Evolutionary conservation across 2,797 vertebrate species (phyloP).

Genomic region (Ambastaia sidthimunki): DNA sequence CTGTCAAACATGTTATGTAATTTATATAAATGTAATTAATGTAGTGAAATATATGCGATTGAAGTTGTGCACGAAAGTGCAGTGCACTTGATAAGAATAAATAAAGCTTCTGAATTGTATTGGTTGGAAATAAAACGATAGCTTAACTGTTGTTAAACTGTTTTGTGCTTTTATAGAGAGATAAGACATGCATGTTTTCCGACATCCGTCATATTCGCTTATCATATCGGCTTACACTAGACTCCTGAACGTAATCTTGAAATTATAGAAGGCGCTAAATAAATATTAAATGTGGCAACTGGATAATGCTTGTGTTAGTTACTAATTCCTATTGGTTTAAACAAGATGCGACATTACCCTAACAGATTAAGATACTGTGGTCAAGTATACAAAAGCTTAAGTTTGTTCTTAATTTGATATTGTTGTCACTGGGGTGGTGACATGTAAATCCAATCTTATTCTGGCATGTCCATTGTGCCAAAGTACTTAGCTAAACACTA

Average conservation of each 20-base stretch:
- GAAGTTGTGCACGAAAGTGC: background rate
- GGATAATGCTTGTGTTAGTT: slow-evolving; percentile 45
- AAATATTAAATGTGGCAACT: slow-evolving; percentile 41
- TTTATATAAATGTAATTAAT: background rate
- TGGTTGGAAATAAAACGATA: background rate
- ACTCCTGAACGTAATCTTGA: slow-evolving; percentile 38
- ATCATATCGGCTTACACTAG: slow-evolving; percentile 38
- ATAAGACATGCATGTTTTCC: background rate
- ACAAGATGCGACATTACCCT: background rate
- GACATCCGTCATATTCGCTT: slow-evolving; percentile 20
- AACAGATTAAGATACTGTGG: background rate
- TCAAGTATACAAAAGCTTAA: slow-evolving; percentile 13
- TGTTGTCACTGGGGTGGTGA: slow-evolving; percentile 1
- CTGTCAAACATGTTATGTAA: background rate
- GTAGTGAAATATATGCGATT: background rate
- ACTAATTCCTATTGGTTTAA: slow-evolving; percentile 40
- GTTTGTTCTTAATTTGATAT: slow-evolving; percentile 15
- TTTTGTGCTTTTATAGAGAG: too few relatives aligned
- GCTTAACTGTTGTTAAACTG: too few relatives aligned
- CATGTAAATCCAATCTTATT: slow-evolving; percentile 32
- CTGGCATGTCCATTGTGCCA: slow-evolving; percentile 15
- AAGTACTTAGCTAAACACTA: slow-evolving; percentile 20
- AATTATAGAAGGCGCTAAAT: slow-evolving; percentile 42
- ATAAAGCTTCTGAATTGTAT: background rate
- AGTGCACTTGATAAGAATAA: background rate